These are phyloP conservation scores for Athene cunicularia DNA, from an alignment of 2,113 vertebrate genomes.

Conservation along the genomic window DNA sequence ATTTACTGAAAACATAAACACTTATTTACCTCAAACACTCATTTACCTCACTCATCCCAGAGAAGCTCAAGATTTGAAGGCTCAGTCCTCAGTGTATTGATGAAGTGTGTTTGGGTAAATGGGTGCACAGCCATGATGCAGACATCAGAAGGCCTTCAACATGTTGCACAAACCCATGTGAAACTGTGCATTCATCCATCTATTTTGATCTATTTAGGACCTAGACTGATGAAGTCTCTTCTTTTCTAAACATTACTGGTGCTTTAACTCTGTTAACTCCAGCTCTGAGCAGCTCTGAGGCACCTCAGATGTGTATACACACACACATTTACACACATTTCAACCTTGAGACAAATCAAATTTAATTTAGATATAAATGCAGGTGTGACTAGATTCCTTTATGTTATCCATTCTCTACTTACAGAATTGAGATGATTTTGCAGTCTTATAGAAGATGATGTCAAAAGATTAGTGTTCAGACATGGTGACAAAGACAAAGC, in stretches of 20 bases:
- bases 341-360: background rate
- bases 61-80: background rate
- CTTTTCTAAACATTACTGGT: background rate
- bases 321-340: background rate
- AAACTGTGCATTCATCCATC: background rate
- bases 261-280: background rate
- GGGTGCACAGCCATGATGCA: background rate
- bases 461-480: background rate
- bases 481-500: background rate
- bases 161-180: background rate
- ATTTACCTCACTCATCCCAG: background rate
- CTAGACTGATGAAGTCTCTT: background rate
- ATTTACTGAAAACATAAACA: background rate
- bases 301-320: background rate
- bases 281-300: background rate
- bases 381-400: background rate
- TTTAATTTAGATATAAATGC: background rate
- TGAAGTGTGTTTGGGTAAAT: background rate
- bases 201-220: background rate
- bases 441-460: background rate
- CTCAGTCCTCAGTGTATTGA: background rate
- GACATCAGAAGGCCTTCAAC: background rate
- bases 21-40: background rate
- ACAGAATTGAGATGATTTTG: background rate
- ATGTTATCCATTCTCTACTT: background rate